phyloP scores from a whole-genome alignment of 2,113 vertebrate species.

The Varanus salvator region DNA sequence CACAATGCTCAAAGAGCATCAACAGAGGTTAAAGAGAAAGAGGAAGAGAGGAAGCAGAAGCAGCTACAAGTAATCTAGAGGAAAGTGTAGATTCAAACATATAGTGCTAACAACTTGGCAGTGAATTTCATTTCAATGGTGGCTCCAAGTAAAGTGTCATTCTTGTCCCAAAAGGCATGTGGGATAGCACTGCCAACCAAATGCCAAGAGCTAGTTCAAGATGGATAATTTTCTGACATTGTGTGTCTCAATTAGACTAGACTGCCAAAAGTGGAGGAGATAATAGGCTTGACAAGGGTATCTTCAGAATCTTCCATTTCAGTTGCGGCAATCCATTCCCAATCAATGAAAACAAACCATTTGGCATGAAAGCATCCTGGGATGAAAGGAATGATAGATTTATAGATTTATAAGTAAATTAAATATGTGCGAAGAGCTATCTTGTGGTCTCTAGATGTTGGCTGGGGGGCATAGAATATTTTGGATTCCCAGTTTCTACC shows the following conservation, averaged over 20 bases:
- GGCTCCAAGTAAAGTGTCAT: not conserved
- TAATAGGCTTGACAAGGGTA: not conserved
- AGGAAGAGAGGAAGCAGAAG: not conserved
- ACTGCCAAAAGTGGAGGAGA: accelerated
- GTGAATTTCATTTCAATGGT: not conserved
- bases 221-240: not conserved
- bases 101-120: not conserved
- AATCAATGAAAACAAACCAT: not conserved
- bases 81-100: not conserved
- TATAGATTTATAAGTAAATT: too few relatives aligned
- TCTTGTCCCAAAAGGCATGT: not conserved
- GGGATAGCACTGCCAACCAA: not conserved
- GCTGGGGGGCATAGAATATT: too few relatives aligned
- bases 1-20: not conserved
- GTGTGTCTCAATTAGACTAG: not conserved
- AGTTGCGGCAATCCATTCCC: not conserved
- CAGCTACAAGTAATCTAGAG: not conserved
- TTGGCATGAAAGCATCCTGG: not conserved
- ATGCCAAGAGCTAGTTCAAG: not conserved
- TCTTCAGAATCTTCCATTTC: not conserved
- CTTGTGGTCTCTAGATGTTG: too few relatives aligned
- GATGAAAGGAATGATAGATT: too few relatives aligned
- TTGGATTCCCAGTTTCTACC: too few relatives aligned
- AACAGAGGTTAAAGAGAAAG: not conserved
- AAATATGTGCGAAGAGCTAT: too few relatives aligned